Conservation (phyloP, 2,797 vertebrate genomes). For the Myiotriccus ornatus region DNA sequence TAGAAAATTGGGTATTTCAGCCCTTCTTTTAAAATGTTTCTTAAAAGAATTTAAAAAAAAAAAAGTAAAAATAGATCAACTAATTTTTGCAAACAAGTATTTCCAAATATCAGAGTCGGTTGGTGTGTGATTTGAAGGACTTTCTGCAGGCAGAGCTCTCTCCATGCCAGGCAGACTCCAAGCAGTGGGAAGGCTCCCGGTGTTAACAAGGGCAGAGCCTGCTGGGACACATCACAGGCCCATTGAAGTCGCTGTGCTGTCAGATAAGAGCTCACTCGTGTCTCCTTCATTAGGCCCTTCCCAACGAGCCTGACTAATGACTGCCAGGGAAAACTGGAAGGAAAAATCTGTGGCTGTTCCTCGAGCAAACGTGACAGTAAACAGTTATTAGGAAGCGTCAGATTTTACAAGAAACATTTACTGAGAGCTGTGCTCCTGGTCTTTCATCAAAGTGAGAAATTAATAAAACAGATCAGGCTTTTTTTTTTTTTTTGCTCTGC, state of each 20-base stretch:
- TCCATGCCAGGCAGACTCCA: not conserved
- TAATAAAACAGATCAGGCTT: fast-evolving
- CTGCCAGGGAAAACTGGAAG: not conserved
- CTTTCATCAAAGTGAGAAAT: not conserved
- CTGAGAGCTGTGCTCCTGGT: not conserved
- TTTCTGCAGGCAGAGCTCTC: not conserved
- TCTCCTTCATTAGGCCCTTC: not conserved
- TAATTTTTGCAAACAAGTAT: not conserved
- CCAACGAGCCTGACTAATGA: fast-evolving
- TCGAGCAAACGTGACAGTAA: not conserved
- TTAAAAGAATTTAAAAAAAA: not conserved
- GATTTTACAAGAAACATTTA: not conserved
- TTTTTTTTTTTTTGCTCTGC: not conserved
- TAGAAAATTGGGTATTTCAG: not conserved
- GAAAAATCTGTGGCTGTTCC: not conserved
- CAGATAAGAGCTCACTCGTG: fast-evolving
- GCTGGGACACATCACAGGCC: not conserved
- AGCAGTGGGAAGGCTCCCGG: fast-evolving
- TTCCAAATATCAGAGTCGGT: not conserved
- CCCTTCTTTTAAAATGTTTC: not conserved
- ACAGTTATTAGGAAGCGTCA: not conserved
- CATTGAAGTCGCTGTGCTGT: not conserved
- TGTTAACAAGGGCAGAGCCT: not conserved
- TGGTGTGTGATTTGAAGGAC: not conserved
- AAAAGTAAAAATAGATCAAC: not conserved